Base-by-base conservation (phyloP, 2,113 vertebrate species). In the Poicephalus meyeri region DNA sequence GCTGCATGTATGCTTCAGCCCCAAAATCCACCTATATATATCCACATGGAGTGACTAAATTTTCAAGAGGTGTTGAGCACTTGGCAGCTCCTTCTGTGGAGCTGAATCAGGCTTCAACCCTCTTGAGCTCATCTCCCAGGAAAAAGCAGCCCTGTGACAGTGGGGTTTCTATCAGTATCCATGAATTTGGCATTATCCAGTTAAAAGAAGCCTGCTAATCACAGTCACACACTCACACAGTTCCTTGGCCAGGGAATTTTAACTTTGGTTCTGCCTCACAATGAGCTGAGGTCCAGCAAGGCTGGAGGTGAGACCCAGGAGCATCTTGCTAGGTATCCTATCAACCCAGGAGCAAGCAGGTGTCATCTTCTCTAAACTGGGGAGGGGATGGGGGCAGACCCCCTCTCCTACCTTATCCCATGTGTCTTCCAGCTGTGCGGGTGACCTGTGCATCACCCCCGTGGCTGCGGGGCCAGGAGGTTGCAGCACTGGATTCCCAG, bases 371-470 rank as follows among this genome's bases (percentile, higher is more conserved):
- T n/a, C 35, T 65, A 13, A 81, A 64, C 6, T 18, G 80, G 55
- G 39, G 33, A 80, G 68, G 23, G 11, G 18, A 50, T 53, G 55
- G 39, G 17, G 0, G 0, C 73, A 78, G 71, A 68, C 5, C 17
- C 39, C 12, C 47, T 0, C 4, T 74, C 92, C 24, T 69, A 93
- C 35, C 65, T 81, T 49, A 39, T 13, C 14, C 35, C 0, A 1
- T 56, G 81, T 93, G 26, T 96, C 84, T 95, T 56, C 41, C 65
- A 97, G 97, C 28, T 85, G 10, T 80, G 60, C 94, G 96, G 89
- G 92, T 96, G 70, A 92, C 89, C 44, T 95, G 96, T 0, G 3
- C 60, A 7, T 94, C 13, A 1, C 96, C 93, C 8, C 92, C 12
- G 0, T 17, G 29, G n/a, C 73, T 96, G 73, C 47, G 2, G 61